Conservation (phyloP, 2,113 vertebrate species). For the Sarotherodon lohbergeri region DNA sequence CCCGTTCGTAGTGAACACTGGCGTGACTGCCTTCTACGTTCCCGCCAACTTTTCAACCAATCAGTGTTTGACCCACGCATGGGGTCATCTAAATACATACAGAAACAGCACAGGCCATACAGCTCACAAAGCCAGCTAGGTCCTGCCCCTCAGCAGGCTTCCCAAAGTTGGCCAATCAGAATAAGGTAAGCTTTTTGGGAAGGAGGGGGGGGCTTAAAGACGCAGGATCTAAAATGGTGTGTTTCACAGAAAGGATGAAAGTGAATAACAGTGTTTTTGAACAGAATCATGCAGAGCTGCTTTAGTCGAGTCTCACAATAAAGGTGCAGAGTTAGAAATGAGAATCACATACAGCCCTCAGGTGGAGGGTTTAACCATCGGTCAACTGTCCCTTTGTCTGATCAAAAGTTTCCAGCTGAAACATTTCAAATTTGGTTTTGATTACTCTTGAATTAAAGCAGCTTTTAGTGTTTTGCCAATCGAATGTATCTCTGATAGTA, state of each 20-base stretch:
- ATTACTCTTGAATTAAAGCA: not conserved
- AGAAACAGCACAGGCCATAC: fast-evolving
- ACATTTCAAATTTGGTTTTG: not conserved
- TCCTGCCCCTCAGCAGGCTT: not conserved
- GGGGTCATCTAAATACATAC: not conserved
- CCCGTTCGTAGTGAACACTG: not conserved
- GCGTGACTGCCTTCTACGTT: not conserved
- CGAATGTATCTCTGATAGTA: not conserved
- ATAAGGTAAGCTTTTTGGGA: not conserved
- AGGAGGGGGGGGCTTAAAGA: not conserved
- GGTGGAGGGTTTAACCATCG: not conserved
- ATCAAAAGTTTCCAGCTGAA: not conserved
- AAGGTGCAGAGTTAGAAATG: not conserved
- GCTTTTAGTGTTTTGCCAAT: not conserved
- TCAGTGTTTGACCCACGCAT: fast-evolving
- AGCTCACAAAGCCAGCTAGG: not conserved
- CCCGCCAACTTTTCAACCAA: not conserved
- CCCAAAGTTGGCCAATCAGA: not conserved
- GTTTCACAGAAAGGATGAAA: not conserved
- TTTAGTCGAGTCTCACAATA: not conserved
- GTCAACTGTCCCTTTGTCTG: not conserved
- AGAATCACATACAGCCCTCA: not conserved
- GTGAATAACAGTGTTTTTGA: not conserved
- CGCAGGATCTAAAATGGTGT: not conserved
- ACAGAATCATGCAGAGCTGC: fast-evolving